Base-by-base conservation (phyloP, 2,797 vertebrate species). In the Rhinogobio ventralis region DNA sequence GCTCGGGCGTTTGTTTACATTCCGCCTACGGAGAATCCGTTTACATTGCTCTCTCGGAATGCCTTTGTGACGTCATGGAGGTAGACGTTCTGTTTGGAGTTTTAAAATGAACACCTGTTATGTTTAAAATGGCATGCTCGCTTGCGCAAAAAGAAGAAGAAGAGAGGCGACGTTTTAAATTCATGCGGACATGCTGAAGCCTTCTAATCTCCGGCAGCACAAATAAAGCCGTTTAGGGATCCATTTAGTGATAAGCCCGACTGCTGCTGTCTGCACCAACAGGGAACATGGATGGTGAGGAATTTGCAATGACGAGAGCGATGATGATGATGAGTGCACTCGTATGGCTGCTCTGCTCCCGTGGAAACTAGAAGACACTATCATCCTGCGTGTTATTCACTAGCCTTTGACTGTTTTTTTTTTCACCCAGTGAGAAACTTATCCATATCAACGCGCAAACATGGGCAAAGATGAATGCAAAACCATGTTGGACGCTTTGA, bases 381-480 rank as follows among this genome's bases (percentile, higher is more conserved):
- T 15, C 45, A 67, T 25, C 28, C 25, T 51, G 57, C 5, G 62
- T 51, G 75, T 87, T 85, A 78, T 79, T 90, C 82, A 60, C 53
- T n/a, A 57, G 55, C 83, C 55, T 62, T 25, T 49, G 46, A 81
- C 86, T 84, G 64, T 71, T 33, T 53, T 75, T 46, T 46, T 11
- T 55, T n/a, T 42, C 39, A 10, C 8, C 4, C 13, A 45, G 14
- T 62, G 45, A 72, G 19, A 79, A 79, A 53, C 57, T 4, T 30
- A 45, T 30, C 53, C 13, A 17, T 64, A 36, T 66, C 62, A 66
- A n/a, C 0, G 25, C 75, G 1, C 74, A 84, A 51, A 39, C 68
- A 98, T 98, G 98, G 96, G 96, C 83, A 96, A 96, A 87, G 97
- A 98, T 45, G 98, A 99, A 89, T 98, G 98, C 92, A 97, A 98